Percentiles rank a stretch among this genome's conserved stretches.
Evolutionary conservation across 2,888 invertebrate genomes (phyloP).

Genomic region (Scaptomyza cyrtandrae): DNA sequence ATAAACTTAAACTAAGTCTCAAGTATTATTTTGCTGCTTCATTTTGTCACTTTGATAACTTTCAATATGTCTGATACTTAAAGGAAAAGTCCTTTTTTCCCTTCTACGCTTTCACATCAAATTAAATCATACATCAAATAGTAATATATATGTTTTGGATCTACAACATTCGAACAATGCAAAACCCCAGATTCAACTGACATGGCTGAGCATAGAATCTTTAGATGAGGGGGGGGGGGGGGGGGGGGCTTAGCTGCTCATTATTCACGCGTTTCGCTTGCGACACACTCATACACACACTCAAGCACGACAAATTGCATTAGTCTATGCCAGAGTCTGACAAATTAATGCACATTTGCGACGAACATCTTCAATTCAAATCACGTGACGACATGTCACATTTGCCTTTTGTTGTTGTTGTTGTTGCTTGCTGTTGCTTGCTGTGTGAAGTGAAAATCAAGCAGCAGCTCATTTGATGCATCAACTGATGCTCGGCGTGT

Average conservation of each 20-base stretch:
- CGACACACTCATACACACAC: conserved; percentile 12
- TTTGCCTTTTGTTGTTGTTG: conserved; percentile 7
- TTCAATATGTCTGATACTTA: too few species aligned
- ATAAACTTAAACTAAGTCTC: too few species aligned
- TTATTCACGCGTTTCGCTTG: conserved; percentile 60
- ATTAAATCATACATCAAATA: background rate
- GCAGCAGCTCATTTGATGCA: conserved; percentile 67
- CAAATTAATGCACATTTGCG: conserved; percentile 74
- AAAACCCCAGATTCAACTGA: background rate
- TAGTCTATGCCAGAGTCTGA: conserved; percentile 53
- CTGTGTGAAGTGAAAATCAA: conserved; percentile 57
- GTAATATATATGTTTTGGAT: background rate
- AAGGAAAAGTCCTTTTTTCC: too few species aligned
- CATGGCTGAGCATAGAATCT: background rate
- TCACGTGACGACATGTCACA: conserved; percentile 72
- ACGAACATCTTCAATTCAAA: conserved; percentile 72
- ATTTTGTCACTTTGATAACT: too few species aligned
- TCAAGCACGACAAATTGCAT: conserved; percentile 56
- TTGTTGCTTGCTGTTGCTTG: conserved; percentile 6
- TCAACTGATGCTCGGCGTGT: conserved; percentile 38
- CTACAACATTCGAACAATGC: conserved; percentile 7
- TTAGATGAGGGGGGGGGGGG: background rate
- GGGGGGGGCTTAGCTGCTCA: conserved; percentile 26
- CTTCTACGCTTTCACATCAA: background rate
- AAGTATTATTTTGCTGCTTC: too few species aligned